Base-by-base conservation (phyloP, 2,888 invertebrate genomes). In the Drosophila tanythrix region DNA sequence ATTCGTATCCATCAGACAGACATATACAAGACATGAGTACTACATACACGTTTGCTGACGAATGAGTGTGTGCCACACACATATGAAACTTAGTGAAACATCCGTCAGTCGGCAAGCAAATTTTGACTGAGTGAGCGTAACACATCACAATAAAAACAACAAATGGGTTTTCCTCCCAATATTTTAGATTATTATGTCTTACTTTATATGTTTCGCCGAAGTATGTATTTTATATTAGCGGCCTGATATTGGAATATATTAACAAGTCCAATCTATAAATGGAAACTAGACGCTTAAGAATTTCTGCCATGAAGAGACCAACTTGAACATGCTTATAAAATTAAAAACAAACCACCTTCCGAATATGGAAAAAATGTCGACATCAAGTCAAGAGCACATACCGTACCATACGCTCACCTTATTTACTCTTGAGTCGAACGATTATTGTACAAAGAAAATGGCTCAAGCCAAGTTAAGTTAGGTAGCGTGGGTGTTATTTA, bases 251-350 rank as follows among this genome's bases (percentile, higher is more conserved):
- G 33, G 25, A 52, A 51, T 61, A 55, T 67, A 58, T 61, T 48
- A 53, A 62, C 62, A 71, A 33, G 35, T 68, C 36, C 50, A 56
- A 40, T 27, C 79, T 55, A 58, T 64, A 73, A 60, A 79, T 65
- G 80, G 80, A 59, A 81, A 78, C 82, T 67, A 50, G 71, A 67
- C 46, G 33, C 29, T 62, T 31, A 70, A 76, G 53, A 77, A 74
- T 65, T 68, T 79, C 65, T 67, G 76, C 62, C 57, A 63, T 50
- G 52, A 35, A 21, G 6, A 52, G 27, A 51, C 36, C 51, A 74
- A 46, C 50, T 50, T 31, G 8, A 55, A n/a, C n/a, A 51, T 35
- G 43, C 35, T 21, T 13, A 33, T 46, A 21, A 29, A 46, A 46
- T 25, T 21, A 21, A 46, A 36, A 21, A 43, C 21, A 61, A 70